Evolutionary conservation across 1,140 invertebrate species (phyloP).

Genomic region (Maconellicoccus hirsutus): DNA sequence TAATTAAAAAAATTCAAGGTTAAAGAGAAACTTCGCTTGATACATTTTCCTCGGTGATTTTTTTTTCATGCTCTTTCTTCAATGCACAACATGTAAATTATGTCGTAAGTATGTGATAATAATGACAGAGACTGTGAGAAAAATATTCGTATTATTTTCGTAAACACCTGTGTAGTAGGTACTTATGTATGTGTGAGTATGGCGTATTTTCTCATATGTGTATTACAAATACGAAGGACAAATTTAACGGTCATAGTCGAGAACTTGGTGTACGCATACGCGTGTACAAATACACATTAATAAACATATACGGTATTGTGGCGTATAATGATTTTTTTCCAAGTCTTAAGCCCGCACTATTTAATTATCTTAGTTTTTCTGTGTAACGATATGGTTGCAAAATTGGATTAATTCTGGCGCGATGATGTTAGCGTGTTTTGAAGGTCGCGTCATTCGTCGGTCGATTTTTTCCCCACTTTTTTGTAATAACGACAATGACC

Average conservation of each 20-base stretch:
- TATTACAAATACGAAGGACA: not conserved
- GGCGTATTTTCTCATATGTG: not conserved
- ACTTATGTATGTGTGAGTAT: too few relatives aligned
- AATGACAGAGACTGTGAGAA: conserved; percentile 21
- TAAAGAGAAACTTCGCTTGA: conserved; percentile 12
- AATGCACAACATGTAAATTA: conserved; percentile 12
- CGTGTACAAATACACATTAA: not conserved
- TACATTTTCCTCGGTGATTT: conserved; percentile 11
- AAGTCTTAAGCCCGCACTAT: conserved; percentile 10
- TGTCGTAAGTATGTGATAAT: conserved; percentile 20
- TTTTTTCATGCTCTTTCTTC: conserved; percentile 11
- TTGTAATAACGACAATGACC: not conserved
- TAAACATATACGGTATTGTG: not conserved
- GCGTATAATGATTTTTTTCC: conserved; percentile 9
- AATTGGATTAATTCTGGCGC: conserved; percentile 13
- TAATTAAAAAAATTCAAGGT: conserved; percentile 14
- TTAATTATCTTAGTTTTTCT: conserved; percentile 13
- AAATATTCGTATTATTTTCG: conserved; percentile 15
- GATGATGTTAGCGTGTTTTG: not conserved
- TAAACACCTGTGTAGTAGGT: not conserved
- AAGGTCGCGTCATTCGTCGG: conserved; percentile 5
- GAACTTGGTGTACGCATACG: not conserved
- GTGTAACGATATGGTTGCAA: conserved; percentile 19
- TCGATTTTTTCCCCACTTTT: not conserved
- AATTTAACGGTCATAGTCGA: conserved; percentile 7